phyloP scores from a whole-genome alignment of 2,888 invertebrate genomes.

The Lasioglossum marginatum region DNA sequence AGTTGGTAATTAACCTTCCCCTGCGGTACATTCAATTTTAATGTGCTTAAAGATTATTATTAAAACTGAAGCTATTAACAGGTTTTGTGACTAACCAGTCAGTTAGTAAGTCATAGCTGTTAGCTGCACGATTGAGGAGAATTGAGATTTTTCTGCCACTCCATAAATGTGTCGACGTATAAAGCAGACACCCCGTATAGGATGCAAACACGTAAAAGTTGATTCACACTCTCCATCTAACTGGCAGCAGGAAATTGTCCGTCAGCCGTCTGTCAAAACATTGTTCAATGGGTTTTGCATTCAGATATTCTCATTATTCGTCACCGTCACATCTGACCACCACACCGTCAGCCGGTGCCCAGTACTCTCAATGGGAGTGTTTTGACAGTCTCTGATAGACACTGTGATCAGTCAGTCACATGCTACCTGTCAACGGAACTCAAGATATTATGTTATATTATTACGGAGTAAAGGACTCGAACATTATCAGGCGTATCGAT shows the following conservation, averaged over 20 bases:
- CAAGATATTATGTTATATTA: constrained; percentile 9
- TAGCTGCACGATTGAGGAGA: neutral
- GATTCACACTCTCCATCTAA: constrained; percentile 18
- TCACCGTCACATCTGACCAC: constrained; percentile 19
- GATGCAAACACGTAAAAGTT: constrained; percentile 18
- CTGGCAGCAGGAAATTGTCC: constrained; percentile 18
- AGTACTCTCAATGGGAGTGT: constrained; percentile 11
- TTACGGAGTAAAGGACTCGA: neutral
- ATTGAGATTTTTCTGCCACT: neutral
- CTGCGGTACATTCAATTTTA: neutral
- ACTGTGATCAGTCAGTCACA: constrained; percentile 13
- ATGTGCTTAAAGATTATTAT: neutral
- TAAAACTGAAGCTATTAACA: neutral
- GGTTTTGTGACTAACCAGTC: neutral
- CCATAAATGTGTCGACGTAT: neutral
- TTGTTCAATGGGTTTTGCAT: constrained; percentile 23
- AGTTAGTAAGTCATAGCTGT: neutral
- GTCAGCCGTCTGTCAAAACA: constrained; percentile 20
- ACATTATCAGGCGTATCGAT: neutral
- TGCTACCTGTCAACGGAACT: constrained; percentile 6
- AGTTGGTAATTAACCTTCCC: too few species aligned
- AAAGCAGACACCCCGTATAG: constrained; percentile 11
- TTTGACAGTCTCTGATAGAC: constrained; percentile 21
- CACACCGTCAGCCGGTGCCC: constrained; percentile 20
- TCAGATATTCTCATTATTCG: constrained; percentile 19